Evolutionary conservation across 2,888 invertebrate genomes (phyloP), one percentile per base, ranked within the genome.

Genomic region (Liopterus haemorrhoidalis): DNA sequence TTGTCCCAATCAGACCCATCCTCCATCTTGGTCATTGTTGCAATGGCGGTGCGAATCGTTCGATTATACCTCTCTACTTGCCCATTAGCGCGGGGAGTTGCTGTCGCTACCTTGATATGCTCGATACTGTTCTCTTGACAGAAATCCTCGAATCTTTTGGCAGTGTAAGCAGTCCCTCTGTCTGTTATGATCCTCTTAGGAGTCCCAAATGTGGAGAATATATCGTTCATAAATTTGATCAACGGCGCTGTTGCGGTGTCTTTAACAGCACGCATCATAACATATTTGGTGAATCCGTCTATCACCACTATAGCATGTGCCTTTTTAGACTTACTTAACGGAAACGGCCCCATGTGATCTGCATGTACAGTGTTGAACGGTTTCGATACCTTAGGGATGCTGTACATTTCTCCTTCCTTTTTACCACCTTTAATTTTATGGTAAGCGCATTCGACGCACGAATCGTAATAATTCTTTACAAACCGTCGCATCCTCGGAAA

Each of bases 301-400:
- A 67, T 57, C n/a, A n/a, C n/a, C n/a, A n/a, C n/a, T n/a, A n/a
- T n/a, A n/a, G n/a, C n/a, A n/a, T n/a, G n/a, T n/a, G n/a, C n/a
- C n/a, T n/a, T n/a, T n/a, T n/a, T n/a, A n/a, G n/a, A n/a, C 18
- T 49, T 56, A 22, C 58, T 60, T 20, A 52, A 55, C 5, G 61
- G 55, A 48, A 68, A 68, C 9, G 65, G 66, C 1, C 65, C 65
- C 5, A 68, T 41, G 44, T 68, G 67, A 49, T 69, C 68, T 1
- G 67, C 38, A 47, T 68, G 65, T 11, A 68, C 15, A 0, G 64
- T 66, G 41, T 65, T 59, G 31, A 68, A 65, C 0, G 65, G 65
- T 3, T 56, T 52, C 2, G 52, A 46, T 8, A 59, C 53, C 46
- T 67, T 66, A 5, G 57, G 57, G 9, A 68, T 67, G 0, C 64